A percentile compares a stretch with the other conserved stretches of the same genome.
phyloP scores from a whole-genome alignment of 1,140 invertebrate species.

The Samia ricini region DNA sequence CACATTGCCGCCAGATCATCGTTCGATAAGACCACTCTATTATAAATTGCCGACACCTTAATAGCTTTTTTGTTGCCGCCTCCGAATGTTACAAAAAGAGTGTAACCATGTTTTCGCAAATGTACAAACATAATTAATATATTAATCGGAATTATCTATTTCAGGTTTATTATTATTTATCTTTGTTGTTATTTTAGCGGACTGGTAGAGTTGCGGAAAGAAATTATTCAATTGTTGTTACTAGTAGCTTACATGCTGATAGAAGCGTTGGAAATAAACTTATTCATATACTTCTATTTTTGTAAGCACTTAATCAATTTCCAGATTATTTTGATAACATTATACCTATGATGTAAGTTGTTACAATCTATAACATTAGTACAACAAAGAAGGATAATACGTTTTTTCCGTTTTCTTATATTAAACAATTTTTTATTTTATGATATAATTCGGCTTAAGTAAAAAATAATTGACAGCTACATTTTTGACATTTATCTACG shows the following conservation, averaged over 20 bases:
- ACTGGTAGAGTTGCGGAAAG: too few relatives aligned
- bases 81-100: slow-evolving; percentile 25
- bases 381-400: too few relatives aligned
- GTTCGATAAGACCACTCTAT: slow-evolving; percentile 35
- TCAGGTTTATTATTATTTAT: neutral
- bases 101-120: slow-evolving; percentile 19
- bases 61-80: slow-evolving; percentile 30
- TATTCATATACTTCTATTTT: neutral
- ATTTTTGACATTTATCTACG: too few relatives aligned
- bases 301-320: neutral
- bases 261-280: neutral
- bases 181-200: neutral
- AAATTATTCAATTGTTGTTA: neutral
- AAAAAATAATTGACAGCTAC: too few relatives aligned
- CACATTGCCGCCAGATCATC: slow-evolving; percentile 33
- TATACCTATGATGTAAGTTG: neutral
- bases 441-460: too few relatives aligned
- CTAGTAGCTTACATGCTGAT: neutral
- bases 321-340: neutral
- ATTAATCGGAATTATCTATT: slow-evolving; percentile 1
- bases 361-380: too few relatives aligned
- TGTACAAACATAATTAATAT: neutral
- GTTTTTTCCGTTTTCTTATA: too few relatives aligned
- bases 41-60: slow-evolving; percentile 38
- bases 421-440: too few relatives aligned